These are phyloP conservation scores for crab-eating macaque (Macaca fascicularis) DNA, from an alignment of 2,113 vertebrate species.

Conservation along the genomic window T2T-MFA8v1.1 NC_088392.1:15292001-15292500, in stretches of 20 bases:
- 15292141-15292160: neutral
- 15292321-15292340: no score
- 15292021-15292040: neutral
- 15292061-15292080: neutral
- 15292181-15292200: neutral
- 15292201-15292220: neutral
- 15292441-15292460: no score
- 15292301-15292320: no score
- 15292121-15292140: neutral
- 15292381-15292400: no score
- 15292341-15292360: no score
- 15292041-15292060: neutral
- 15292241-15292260: neutral
- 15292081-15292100: neutral
- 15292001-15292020: neutral
- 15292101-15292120: neutral
- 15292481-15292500: no score
- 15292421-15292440: no score
- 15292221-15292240: neutral
- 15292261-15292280: no score
- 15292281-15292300: no score
- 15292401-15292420: no score
- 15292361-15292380: no score
- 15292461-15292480: no score
- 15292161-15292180: neutral